Percentiles rank a stretch among this genome's conserved stretches.
Conservation (phyloP, 2,888 invertebrate species). For the Diarsia brunnea region DNA sequence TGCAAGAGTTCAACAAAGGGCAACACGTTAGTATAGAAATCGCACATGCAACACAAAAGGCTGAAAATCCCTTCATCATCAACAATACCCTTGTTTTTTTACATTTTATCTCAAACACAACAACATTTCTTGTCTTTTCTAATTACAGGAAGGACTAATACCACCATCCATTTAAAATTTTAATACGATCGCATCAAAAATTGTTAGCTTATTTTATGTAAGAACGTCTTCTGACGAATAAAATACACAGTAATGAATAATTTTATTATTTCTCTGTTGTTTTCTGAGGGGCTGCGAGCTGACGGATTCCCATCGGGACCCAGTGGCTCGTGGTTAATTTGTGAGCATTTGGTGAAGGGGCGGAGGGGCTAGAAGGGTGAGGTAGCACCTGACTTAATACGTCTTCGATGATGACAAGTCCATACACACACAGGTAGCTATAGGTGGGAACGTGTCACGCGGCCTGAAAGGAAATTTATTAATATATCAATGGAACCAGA, state of each 20-base stretch:
- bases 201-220: slow-evolving; percentile 39
- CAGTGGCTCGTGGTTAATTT: slow-evolving; percentile 69
- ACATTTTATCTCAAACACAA: slow-evolving; percentile 3
- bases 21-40: slow-evolving; percentile 64
- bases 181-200: slow-evolving; percentile 29
- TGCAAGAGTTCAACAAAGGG: slow-evolving; percentile 72
- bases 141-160: slow-evolving; percentile 25
- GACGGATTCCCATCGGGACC: slow-evolving; percentile 62
- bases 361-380: neutral
- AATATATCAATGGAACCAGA: slow-evolving; percentile 52
- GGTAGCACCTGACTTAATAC: slow-evolving; percentile 61
- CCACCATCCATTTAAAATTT: slow-evolving; percentile 26
- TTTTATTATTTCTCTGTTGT: slow-evolving; percentile 61
- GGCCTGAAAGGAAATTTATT: slow-evolving; percentile 47
- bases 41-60: slow-evolving; percentile 66
- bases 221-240: slow-evolving; percentile 37
- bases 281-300: slow-evolving; percentile 44
- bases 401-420: slow-evolving; percentile 56
- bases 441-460: slow-evolving; percentile 24
- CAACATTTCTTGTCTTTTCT: neutral
- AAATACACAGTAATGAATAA: slow-evolving; percentile 57
- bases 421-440: slow-evolving; percentile 31
- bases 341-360: slow-evolving; percentile 47
- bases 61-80: slow-evolving; percentile 70
- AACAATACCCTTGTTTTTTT: neutral